Conservation (phyloP, 1,140 invertebrate species). For the Diorhabda carinulata region DNA sequence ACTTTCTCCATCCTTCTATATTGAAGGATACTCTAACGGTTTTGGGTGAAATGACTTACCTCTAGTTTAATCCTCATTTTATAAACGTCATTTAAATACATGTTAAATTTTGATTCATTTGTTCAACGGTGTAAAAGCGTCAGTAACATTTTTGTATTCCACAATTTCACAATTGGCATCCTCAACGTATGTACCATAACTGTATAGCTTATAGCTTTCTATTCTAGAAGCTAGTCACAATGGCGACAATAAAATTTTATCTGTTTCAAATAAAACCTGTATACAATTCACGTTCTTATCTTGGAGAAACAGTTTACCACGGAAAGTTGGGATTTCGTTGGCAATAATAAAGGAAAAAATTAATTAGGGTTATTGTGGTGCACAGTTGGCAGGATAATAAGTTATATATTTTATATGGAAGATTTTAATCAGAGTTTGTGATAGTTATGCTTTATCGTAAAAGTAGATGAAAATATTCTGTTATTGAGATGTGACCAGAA, state of each 20-base stretch:
- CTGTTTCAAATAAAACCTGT: constrained; percentile 14
- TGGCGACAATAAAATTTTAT: constrained; percentile 12
- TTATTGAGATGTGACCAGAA: background rate
- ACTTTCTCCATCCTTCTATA: too few species aligned
- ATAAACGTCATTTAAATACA: too few species aligned
- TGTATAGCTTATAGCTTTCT: constrained; percentile 2
- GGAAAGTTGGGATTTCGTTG: background rate
- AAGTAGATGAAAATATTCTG: background rate
- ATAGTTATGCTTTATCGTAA: constrained; percentile 1
- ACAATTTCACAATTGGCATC: background rate
- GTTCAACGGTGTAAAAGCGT: background rate
- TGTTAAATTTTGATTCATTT: too few species aligned
- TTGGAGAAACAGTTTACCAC: constrained; percentile 10
- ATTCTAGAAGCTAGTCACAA: constrained; percentile 8
- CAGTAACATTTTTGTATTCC: background rate
- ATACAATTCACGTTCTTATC: constrained; percentile 12
- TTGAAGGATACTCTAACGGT: too few species aligned
- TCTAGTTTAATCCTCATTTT: too few species aligned
- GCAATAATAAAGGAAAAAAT: constrained; percentile 3
- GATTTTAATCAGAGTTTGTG: background rate
- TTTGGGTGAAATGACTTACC: too few species aligned
- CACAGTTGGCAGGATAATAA: constrained; percentile 2
- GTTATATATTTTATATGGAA: background rate
- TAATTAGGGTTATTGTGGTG: constrained; percentile 2
- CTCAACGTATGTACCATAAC: constrained; percentile 1